These are phyloP conservation scores for Drosophila littoralis DNA, from an alignment of 1,140 invertebrate genomes.

Conservation along the genomic window DNA sequence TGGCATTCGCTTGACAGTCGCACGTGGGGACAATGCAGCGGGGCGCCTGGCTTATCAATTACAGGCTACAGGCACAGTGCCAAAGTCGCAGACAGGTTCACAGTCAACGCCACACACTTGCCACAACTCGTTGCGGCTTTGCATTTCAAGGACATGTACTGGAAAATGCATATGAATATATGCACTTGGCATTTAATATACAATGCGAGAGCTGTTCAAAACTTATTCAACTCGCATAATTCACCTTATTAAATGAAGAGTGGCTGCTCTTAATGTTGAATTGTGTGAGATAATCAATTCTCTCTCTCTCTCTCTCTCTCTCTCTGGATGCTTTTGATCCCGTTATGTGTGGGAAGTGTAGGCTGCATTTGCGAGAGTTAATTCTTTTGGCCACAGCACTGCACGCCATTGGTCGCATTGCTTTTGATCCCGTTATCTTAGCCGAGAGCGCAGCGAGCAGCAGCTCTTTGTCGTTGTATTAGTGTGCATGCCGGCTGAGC, in stretches of 20 bases:
- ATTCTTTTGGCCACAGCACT: background rate
- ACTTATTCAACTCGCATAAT: background rate
- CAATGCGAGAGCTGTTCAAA: constrained; percentile 18
- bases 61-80: constrained; percentile 36
- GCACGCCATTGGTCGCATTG: background rate
- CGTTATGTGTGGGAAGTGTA: background rate
- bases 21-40: background rate
- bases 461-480: background rate
- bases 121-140: constrained; percentile 34
- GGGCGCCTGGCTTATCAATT: constrained; percentile 40
- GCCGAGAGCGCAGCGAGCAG: background rate
- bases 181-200: constrained; percentile 41
- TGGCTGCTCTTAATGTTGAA: no score
- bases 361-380: background rate
- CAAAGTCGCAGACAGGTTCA: constrained; percentile 38
- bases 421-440: background rate
- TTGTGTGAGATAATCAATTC: background rate
- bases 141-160: constrained; percentile 42
- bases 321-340: background rate
- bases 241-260: no score
- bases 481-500: background rate
- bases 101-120: constrained; percentile 34
- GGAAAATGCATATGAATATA: constrained; percentile 27
- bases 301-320: background rate
- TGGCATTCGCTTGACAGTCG: constrained; percentile 41